A percentile compares a stretch with the other conserved stretches of the same genome.
Conservation (phyloP, 2,797 vertebrate species). For the Mormyrus hasselquistii region DNA sequence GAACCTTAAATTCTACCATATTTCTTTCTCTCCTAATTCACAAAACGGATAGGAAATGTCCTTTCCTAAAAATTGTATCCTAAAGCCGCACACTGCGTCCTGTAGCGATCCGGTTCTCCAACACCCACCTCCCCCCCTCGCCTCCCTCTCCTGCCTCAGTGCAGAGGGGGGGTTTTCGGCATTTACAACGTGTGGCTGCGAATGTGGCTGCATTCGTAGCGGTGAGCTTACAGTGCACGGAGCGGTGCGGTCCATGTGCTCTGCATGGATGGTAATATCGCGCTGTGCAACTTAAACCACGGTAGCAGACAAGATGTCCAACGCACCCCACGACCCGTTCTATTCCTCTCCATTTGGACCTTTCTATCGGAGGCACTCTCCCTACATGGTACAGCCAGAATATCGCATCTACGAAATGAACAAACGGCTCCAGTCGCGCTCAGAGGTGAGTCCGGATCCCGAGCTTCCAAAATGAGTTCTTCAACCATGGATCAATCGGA, state of each 20-base stretch:
- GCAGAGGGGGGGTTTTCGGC: not conserved
- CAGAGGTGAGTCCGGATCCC: constrained; percentile 72
- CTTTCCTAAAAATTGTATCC: not conserved
- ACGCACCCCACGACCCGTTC: constrained; percentile 36
- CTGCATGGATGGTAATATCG: constrained; percentile 19
- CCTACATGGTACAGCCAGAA: constrained; percentile 95
- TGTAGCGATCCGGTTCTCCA: constrained; percentile 6
- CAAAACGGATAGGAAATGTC: not conserved
- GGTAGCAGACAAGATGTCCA: constrained; percentile 33
- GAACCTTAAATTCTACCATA: not conserved
- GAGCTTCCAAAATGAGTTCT: not conserved
- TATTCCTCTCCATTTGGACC: constrained; percentile 39
- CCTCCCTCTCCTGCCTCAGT: constrained; percentile 11
- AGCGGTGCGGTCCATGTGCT: constrained; percentile 19
- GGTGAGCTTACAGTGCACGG: constrained; percentile 6
- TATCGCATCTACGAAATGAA: constrained; percentile 99
- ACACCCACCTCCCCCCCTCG: not conserved
- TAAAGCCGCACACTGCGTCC: not conserved
- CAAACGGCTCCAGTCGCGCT: constrained; percentile 97
- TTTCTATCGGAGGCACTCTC: constrained; percentile 85
- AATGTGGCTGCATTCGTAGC: constrained; percentile 8
- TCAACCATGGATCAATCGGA: not conserved
- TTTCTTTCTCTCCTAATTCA: not conserved
- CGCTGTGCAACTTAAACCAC: constrained; percentile 21
- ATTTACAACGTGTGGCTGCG: constrained; percentile 15